Conservation (phyloP, 2,113 vertebrate genomes). For the Aleadryas rufinucha region DNA sequence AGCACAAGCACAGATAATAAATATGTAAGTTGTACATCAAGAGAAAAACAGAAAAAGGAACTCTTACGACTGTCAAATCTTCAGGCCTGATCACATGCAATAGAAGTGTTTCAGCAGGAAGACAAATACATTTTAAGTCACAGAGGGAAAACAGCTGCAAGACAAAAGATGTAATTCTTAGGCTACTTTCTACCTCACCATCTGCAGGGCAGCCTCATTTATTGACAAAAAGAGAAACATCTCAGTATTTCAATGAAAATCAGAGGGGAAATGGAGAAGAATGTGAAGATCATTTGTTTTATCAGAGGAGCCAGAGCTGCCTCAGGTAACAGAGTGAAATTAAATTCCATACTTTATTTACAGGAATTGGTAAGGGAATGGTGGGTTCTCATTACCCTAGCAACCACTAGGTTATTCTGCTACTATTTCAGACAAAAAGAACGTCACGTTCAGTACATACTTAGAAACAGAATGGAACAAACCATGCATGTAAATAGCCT, state of each 20-base stretch:
- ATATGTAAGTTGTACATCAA: not conserved
- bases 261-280: not conserved
- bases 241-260: not conserved
- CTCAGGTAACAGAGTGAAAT: constrained; percentile 41
- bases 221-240: constrained; percentile 5
- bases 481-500: not conserved
- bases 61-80: not conserved
- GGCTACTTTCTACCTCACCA: not conserved
- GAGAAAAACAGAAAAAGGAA: not conserved
- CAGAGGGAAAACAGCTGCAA: not conserved
- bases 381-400: not conserved
- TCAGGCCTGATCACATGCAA: not conserved
- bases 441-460: not conserved
- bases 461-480: not conserved
- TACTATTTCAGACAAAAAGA: not conserved
- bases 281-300: constrained; percentile 28
- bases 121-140: not conserved
- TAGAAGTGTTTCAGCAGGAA: not conserved
- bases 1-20: not conserved
- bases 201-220: not conserved
- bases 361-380: not conserved
- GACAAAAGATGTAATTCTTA: not conserved
- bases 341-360: constrained; percentile 54
- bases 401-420: constrained; percentile 24
- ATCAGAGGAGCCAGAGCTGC: constrained; percentile 26